Evolutionary conservation across 2,888 invertebrate genomes (phyloP).

Genomic region (Anthophora plumipes): DNA sequence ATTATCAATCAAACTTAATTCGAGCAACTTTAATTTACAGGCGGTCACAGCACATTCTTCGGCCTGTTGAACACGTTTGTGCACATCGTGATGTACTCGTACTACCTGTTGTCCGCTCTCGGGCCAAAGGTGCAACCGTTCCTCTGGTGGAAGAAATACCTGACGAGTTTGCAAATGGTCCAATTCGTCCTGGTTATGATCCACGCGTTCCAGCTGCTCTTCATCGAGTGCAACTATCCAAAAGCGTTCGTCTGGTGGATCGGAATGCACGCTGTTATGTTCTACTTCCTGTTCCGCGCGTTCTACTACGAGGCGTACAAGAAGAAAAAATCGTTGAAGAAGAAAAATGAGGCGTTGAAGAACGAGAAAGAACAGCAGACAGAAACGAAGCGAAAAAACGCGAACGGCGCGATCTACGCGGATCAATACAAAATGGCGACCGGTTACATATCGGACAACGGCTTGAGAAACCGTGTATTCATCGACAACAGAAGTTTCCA

Average conservation of each 20-base stretch:
- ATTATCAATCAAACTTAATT: no score
- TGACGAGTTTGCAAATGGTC: constrained; percentile 96
- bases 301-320: constrained; percentile 94
- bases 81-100: constrained; percentile 97
- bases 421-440: constrained; percentile 84
- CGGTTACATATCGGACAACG: constrained; percentile 85
- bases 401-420: constrained; percentile 83
- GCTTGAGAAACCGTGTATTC: constrained; percentile 85
- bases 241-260: constrained; percentile 96
- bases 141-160: constrained; percentile 98
- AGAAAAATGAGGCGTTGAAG: constrained; percentile 6
- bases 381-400: constrained; percentile 63
- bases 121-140: constrained; percentile 95
- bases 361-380: constrained; percentile 35
- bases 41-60: constrained; percentile 97
- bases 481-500: constrained; percentile 81
- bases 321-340: constrained; percentile 81
- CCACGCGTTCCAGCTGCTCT: constrained; percentile 95
- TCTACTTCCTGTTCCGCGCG: constrained; percentile 95
- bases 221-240: constrained; percentile 96
- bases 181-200: constrained; percentile 95
- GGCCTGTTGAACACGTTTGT: constrained; percentile 97
- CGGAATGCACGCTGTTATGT: constrained; percentile 95
- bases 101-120: constrained; percentile 95
- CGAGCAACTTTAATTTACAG: constrained; percentile 82